A percentile compares a stretch with the other conserved stretches of the same genome.
These are phyloP conservation scores for Pteronotus mesoamericanus DNA, from an alignment of 2,797 vertebrate genomes.

Conservation along the genomic window DNA sequence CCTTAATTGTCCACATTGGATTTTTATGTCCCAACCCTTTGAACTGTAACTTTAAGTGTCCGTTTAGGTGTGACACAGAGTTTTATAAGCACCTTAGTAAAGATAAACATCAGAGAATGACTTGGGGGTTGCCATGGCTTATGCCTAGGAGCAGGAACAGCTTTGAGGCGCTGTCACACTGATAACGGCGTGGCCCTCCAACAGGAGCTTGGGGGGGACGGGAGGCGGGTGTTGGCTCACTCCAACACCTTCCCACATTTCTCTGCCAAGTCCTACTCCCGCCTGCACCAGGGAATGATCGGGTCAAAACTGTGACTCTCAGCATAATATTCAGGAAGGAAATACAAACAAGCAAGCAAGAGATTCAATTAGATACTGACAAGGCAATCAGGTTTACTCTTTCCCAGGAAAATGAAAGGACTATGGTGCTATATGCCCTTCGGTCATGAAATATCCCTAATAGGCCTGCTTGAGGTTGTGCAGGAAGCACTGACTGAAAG, in stretches of 20 bases:
- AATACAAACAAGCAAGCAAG: neutral
- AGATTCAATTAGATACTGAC: neutral
- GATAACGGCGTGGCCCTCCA: neutral
- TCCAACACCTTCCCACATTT: neutral
- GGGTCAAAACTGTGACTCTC: neutral
- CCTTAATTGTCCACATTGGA: neutral
- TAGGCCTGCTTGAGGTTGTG: rapidly evolving
- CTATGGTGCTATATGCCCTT: rapidly evolving
- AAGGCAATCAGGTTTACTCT: neutral
- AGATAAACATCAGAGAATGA: neutral
- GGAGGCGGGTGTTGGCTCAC: too few species aligned
- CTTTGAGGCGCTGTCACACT: neutral
- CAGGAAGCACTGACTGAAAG: neutral
- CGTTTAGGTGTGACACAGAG: neutral
- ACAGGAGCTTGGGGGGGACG: neutral
- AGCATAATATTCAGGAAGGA: neutral
- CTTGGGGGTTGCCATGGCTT: neutral
- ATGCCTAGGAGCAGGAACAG: neutral
- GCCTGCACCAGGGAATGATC: neutral
- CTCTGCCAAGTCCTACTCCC: neutral
- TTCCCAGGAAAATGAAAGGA: neutral
- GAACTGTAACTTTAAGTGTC: neutral
- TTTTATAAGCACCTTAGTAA: slow-evolving; percentile 9
- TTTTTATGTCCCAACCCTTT: slow-evolving; percentile 6
- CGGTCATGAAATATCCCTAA: neutral